These are phyloP conservation scores for Alethe castanea DNA, from an alignment of 2,113 vertebrate genomes.

Conservation along the genomic window DNA sequence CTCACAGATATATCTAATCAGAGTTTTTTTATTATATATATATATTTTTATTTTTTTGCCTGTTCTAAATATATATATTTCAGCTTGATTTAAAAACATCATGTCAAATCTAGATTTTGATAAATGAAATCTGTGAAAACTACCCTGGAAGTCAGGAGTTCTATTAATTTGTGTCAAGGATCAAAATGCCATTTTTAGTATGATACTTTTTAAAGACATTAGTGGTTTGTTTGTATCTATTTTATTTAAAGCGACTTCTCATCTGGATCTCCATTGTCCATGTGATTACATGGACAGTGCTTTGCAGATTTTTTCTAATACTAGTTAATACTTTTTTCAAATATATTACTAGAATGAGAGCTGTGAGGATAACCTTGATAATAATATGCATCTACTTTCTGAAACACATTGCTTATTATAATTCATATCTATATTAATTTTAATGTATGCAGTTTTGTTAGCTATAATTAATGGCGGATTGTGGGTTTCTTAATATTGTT, in stretches of 20 bases:
- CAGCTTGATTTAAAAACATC: not conserved
- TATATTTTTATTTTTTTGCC: not conserved
- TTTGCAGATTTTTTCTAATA: not conserved
- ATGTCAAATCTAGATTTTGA: not conserved
- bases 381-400: not conserved
- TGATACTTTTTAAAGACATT: not conserved
- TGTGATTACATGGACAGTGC: not conserved
- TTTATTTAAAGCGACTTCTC: not conserved
- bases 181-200: not conserved
- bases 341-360: not conserved
- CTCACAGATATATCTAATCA: not conserved
- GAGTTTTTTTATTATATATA: no score
- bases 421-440: not conserved
- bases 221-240: not conserved
- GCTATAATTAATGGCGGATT: not conserved
- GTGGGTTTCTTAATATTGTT: not conserved
- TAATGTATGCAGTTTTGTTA: not conserved
- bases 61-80: not conserved
- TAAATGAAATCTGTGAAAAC: not conserved
- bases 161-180: not conserved
- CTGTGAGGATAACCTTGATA: not conserved
- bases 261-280: not conserved
- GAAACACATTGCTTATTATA: not conserved
- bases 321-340: not conserved
- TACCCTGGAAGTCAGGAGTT: not conserved